Evolutionary conservation across 1,140 invertebrate species (phyloP).

Genomic region (Trichonephila inaurata): DNA sequence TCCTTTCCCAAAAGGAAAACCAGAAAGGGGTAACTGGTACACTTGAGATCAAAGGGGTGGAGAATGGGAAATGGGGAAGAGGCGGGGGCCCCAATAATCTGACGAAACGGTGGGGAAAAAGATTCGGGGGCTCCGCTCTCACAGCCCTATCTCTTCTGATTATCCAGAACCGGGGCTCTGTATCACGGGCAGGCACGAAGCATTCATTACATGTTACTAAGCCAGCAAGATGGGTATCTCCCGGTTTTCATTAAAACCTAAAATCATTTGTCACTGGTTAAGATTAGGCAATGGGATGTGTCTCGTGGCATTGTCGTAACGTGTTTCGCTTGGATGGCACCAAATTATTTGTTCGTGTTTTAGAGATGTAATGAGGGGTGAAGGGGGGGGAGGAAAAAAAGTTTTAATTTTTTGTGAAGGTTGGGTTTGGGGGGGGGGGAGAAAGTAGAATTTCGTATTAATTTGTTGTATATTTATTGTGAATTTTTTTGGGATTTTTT

Average conservation of each 20-base stretch:
- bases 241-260: constrained; percentile 43
- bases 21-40: not conserved
- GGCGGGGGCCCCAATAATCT: constrained; percentile 13
- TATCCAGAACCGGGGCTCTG: not conserved
- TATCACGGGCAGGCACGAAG: not conserved
- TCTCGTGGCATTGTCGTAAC: not conserved
- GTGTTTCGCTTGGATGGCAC: not conserved
- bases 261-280: constrained; percentile 52
- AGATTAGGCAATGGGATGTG: not conserved
- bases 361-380: not conserved
- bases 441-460: too few species aligned
- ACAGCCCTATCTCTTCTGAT: constrained; percentile 16
- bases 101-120: constrained; percentile 51
- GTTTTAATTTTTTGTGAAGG: too few species aligned
- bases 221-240: not conserved
- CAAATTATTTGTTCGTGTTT: not conserved
- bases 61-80: not conserved
- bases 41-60: constrained; percentile 33
- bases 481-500: too few species aligned
- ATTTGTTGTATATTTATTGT: too few species aligned
- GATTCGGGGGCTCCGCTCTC: not conserved
- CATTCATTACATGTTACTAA: constrained; percentile 46
- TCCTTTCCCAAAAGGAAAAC: too few species aligned
- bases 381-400: too few species aligned
- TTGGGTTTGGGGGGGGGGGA: too few species aligned